Base-by-base conservation (phyloP, 2,113 vertebrate species). In the Pundamilia nyererei region DNA sequence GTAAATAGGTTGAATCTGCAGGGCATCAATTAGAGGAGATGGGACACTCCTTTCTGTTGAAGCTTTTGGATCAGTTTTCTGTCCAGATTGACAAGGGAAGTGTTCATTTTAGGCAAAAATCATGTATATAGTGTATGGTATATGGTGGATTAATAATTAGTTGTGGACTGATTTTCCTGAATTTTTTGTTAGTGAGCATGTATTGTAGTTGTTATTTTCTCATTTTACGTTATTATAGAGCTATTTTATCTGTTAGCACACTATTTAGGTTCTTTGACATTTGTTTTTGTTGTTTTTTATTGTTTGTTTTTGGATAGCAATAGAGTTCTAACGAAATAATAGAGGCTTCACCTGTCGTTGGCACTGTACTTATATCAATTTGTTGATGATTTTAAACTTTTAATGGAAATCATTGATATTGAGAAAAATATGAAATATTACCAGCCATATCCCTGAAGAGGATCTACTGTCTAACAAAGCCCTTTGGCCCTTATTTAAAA, bases 1-100 rank as follows among this genome's bases (percentile, higher is more conserved):
- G 62, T 89, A 91, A 90, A 75, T 68, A 88, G 93, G 79, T 17
- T 85, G 77, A 86, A 87, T 90, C 90, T 93, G 87, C 84, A 86
- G 90, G 84, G 90, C 89, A 54, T 89, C 91, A 92, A 91, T 92
- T 94, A 93, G 86, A 14, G 24, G 58, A 45, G 24, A 53, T 65
- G 51, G 58, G 87, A 79, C 75, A 80, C 77, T 91, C 91, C 85
- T 89, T 80, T 55, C 58, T 89, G 72, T 54, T 92, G 68, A 81
- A 79, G 49, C 10, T 80, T 51, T 55, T 79, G 38, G 45, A 65
- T 77, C 33, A 3, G 21, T 62, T 83, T 72, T 47, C 40, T 45
- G 68, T 72, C 21, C 35, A 79, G 21, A 47, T 81, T 31, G 83
- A 86, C 29, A 31, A 21, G 10, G 79, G 1, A 19, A 77, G 72